Evolutionary conservation across 1,140 invertebrate genomes (phyloP).

Genomic region (Penaeus japonicus): DNA sequence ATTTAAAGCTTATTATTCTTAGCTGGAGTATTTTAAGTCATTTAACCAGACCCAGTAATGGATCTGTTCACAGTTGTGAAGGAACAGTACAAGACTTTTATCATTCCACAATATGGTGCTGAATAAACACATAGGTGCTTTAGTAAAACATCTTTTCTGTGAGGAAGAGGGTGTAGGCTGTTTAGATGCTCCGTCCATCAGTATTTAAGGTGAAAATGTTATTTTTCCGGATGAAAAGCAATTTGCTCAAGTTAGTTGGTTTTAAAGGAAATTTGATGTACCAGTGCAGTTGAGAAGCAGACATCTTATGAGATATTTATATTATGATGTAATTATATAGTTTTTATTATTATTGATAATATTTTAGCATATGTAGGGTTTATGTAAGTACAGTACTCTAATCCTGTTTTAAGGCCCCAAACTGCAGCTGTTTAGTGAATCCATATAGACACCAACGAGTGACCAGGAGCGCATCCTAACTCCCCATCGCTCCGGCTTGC

Average conservation of each 20-base stretch:
- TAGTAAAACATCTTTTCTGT: not conserved
- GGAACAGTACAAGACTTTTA: not conserved
- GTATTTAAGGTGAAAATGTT: constrained; percentile 14
- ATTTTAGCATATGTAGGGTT: too few relatives aligned
- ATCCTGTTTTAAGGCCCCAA: too few relatives aligned
- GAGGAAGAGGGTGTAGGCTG: not conserved
- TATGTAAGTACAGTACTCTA: too few relatives aligned
- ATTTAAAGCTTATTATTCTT: too few relatives aligned
- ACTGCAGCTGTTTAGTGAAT: too few relatives aligned
- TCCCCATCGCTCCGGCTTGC: too few relatives aligned
- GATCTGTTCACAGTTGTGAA: not conserved
- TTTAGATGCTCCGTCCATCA: constrained; percentile 29
- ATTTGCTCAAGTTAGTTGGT: constrained; percentile 39
- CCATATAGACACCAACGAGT: too few relatives aligned
- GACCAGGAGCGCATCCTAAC: too few relatives aligned
- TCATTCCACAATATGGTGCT: not conserved
- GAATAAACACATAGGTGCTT: not conserved
- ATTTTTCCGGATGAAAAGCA: constrained; percentile 4
- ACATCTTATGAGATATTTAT: not conserved
- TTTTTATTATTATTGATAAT: too few relatives aligned
- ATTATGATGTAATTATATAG: too few relatives aligned
- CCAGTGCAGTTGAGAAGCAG: not conserved
- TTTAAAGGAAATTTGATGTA: not conserved
- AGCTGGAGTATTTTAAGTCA: not conserved
- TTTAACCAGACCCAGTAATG: not conserved